These are phyloP conservation scores for Sylvilagus bachmani DNA, from an alignment of 2,113 vertebrate genomes.

Conservation along the genomic window DNA sequence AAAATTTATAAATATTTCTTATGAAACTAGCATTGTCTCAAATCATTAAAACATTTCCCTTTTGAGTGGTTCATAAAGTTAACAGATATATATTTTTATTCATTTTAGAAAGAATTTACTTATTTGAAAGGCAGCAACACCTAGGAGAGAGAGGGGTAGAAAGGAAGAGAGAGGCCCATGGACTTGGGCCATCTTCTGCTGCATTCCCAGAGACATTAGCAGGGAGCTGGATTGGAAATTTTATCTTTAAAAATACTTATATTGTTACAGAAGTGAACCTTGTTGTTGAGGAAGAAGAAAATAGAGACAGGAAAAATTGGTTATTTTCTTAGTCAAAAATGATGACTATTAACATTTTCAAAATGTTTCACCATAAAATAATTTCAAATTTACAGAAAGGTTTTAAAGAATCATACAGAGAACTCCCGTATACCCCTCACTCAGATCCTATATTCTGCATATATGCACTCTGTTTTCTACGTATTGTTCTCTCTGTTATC, in stretches of 20 bases:
- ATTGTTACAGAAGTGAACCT: neutral
- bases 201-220: no score
- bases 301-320: neutral
- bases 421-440: neutral
- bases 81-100: neutral
- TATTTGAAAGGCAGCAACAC: no score
- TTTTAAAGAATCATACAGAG: neutral
- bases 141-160: no score
- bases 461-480: neutral
- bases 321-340: conserved; percentile 22
- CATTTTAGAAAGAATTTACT: neutral
- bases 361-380: conserved; percentile 7
- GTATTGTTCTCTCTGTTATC: neutral
- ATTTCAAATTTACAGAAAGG: conserved; percentile 4
- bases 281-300: neutral
- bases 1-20: neutral
- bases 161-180: no score
- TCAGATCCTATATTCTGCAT: neutral
- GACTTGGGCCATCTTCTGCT: no score
- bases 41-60: neutral
- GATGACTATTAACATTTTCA: neutral
- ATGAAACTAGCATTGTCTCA: conserved; percentile 12
- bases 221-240: no score
- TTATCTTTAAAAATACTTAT: neutral
- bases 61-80: neutral